A percentile compares a stretch with the other conserved stretches of the same genome.
Evolutionary conservation across 2,797 vertebrate species (phyloP).

Genomic region (Rhincodon typus): DNA sequence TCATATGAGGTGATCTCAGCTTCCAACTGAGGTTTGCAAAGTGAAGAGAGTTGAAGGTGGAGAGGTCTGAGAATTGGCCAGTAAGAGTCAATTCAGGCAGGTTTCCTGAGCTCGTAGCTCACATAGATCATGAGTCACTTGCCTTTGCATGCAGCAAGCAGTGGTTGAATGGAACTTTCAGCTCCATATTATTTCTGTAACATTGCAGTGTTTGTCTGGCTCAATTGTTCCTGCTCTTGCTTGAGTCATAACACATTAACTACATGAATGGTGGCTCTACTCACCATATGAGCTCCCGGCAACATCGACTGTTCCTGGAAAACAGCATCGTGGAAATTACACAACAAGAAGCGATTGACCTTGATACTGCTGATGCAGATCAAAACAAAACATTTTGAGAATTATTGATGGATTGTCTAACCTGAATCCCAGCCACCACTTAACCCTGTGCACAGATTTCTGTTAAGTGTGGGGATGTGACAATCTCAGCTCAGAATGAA

Average conservation of each 20-base stretch:
- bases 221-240: neutral
- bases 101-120: neutral
- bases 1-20: neutral
- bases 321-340: neutral
- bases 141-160: neutral
- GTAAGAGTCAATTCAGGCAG: neutral
- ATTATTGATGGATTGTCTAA: neutral
- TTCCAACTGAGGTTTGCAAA: neutral
- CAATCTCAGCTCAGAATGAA: neutral
- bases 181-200: neutral
- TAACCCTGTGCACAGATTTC: neutral
- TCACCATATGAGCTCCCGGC: neutral
- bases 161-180: neutral
- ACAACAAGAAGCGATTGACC: neutral
- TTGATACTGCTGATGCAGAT: neutral
- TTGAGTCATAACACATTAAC: neutral
- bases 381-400: neutral
- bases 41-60: neutral
- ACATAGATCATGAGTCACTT: neutral
- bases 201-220: neutral
- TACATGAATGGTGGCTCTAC: neutral
- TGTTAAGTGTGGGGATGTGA: neutral
- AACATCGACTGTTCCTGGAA: neutral
- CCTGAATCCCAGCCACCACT: neutral
- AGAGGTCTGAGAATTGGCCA: neutral